A percentile compares a stretch with the other conserved stretches of the same genome.
Evolutionary conservation across 2,888 invertebrate species (phyloP).

Genomic region (Metallyticus violacea): DNA sequence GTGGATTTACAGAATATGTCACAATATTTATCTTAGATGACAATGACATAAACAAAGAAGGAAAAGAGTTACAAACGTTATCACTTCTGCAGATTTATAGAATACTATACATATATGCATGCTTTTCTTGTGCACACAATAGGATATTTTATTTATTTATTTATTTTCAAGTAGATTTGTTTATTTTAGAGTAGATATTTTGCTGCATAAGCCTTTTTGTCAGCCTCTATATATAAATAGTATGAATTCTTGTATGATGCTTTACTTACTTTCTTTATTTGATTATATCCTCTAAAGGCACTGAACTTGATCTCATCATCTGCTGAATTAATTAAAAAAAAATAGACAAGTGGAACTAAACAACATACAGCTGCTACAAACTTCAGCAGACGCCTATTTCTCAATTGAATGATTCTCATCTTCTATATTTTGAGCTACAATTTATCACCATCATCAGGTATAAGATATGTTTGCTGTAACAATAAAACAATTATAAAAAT

Average conservation of each 20-base stretch:
- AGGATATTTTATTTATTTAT: not conserved
- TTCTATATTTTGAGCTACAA: not conserved
- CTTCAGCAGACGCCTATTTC: slow-evolving; percentile 41
- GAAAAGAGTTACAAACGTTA: too few relatives aligned
- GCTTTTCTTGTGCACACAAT: too few relatives aligned
- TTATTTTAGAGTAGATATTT: too few relatives aligned
- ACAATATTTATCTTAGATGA: too few relatives aligned
- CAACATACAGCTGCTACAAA: slow-evolving; percentile 50
- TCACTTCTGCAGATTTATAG: too few relatives aligned
- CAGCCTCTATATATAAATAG: too few relatives aligned
- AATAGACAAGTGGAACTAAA: slow-evolving; percentile 59
- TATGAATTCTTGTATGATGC: not conserved
- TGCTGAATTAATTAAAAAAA: slow-evolving; percentile 59
- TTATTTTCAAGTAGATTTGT: too few relatives aligned
- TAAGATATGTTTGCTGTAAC: not conserved
- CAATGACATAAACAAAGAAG: too few relatives aligned
- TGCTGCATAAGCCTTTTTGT: too few relatives aligned
- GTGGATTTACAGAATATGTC: too few relatives aligned
- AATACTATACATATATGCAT: too few relatives aligned
- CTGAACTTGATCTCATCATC: slow-evolving; percentile 6
- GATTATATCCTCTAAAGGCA: not conserved
- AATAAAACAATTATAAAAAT: not conserved
- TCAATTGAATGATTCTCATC: slow-evolving; percentile 45
- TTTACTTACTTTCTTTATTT: not conserved
- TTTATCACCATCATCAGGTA: not conserved